A percentile compares a stretch with the other conserved stretches of the same genome.
phyloP scores from a whole-genome alignment of 2,113 vertebrate species.

The Leptosomus discolor region DNA sequence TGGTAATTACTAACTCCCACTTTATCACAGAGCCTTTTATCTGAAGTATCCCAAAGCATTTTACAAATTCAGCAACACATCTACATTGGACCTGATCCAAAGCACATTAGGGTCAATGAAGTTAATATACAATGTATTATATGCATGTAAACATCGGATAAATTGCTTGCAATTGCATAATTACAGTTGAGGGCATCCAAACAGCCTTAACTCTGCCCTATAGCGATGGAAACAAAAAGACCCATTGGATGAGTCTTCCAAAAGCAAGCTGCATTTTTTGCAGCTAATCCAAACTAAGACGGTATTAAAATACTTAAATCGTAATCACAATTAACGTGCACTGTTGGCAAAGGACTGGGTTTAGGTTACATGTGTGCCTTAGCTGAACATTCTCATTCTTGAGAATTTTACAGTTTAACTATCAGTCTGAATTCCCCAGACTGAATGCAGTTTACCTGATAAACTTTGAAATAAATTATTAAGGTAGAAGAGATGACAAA shows the following conservation, averaged over 20 bases:
- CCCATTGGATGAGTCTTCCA: neutral
- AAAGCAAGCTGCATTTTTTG: neutral
- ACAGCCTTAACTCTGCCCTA: constrained; percentile 28
- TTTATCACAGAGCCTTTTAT: constrained; percentile 65
- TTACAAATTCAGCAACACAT: constrained; percentile 45
- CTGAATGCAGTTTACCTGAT: neutral
- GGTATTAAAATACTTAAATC: neutral
- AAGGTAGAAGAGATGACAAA: neutral
- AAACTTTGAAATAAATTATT: neutral
- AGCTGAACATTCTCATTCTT: neutral
- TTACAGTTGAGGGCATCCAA: constrained; percentile 25
- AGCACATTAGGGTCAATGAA: constrained; percentile 13
- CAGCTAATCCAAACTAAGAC: neutral
- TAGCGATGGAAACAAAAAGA: neutral
- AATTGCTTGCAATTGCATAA: constrained; percentile 47
- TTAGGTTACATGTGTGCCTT: neutral
- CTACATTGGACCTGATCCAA: constrained; percentile 36
- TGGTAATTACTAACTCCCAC: constrained; percentile 32
- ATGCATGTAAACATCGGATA: constrained; percentile 48
- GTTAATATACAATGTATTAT: constrained; percentile 55
- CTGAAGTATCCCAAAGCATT: constrained; percentile 55
- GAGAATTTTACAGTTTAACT: neutral
- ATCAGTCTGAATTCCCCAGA: neutral
- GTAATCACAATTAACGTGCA: neutral
- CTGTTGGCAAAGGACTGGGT: neutral